Base-by-base conservation (phyloP, 2,113 vertebrate species). In the Protobothrops flavoviridis region DNA sequence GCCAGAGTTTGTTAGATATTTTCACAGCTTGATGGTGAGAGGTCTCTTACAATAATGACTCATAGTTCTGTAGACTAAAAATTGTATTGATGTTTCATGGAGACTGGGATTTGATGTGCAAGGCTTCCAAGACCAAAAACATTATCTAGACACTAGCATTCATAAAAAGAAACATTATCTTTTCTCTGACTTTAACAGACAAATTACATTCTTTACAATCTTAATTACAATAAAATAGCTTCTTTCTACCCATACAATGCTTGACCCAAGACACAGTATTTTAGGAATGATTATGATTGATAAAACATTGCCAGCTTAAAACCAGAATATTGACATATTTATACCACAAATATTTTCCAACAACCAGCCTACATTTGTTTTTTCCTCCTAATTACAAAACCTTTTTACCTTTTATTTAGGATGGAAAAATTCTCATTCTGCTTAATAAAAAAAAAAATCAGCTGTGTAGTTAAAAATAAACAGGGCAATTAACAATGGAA, bases 161-260 rank as follows among this genome's bases (percentile, higher is more conserved):
- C 92, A 52, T 85, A 93, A 0, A 81, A 59, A 91, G 55, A 93
- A 95, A 94, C 89, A 94, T 95, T 95, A 95, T 85, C 91, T 94
- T 55, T 0, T 96, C 95, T 96, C 95, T 90, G 95, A 93, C 95
- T 95, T 48, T 29, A 94, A 96, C 92, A 97, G 95, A 96, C 96
- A 96, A 96, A 95, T 96, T 96, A 97, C 95, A 97, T 97, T 97
- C 97, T 97, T 97, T 97, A 97, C 97, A 97, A 97, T 96, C 95
- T 96, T 93, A 86, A 86, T 93, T 97, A 97, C 96, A 97, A 96
- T 95, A 96, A 96, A 94, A 97, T 88, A 96, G 91, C 0, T 26
- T 52, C 92, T 92, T 89, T 56, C 74, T 61, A 85, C 45, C 69
- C 24, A 56, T 64, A 43, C 50, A 39, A 17, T 56, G 33, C 0